Base-by-base conservation (phyloP, 2,797 vertebrate genomes). In the Lacerta bilineata region DNA sequence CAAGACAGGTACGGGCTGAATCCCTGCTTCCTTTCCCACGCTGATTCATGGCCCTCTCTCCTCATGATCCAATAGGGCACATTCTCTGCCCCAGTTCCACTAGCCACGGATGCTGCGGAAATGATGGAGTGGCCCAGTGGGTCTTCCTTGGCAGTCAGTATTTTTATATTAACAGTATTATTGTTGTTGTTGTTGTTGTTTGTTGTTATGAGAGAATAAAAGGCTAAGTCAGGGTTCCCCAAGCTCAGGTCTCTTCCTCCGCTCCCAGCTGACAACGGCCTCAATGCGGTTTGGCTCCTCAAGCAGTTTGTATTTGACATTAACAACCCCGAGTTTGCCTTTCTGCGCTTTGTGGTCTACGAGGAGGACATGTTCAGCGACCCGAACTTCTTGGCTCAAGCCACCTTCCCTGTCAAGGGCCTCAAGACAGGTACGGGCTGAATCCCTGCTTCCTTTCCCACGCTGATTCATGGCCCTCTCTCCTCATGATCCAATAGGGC, bases 281-380 rank as follows among this genome's bases (percentile, higher is more conserved):
- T 97, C 88, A 97, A 96, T 72, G 96, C 97, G 0, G 93, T 96
- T 43, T 97, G 97, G 97, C 91, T 95, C 64, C 93, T 96, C 93
- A 97, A 97, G 91, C 96, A 96, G 88, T 97, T 97, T 0, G 95
- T 97, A 74, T 97, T 97, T 0, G 97, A 97, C 76, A 96, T 97
- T 89, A 97, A 96, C 91, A 97, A 97, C 88, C 97, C 97, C 0
- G 94, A 96, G 80, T 97, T 97, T 0, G 95, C 96, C 82, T 97
- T 97, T 87, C 95, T 97, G 66, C 96, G 97, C n/a, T 97, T 97
- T 0, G 95, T 97, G 90, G 96, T 97, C 39, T 97, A 97, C 0
- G 97, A 97, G 89, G 97, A 97, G 92, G 97, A 97, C 96, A 97
- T 97, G 97, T 97, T 97, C 96, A 97, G 97, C 0, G 97, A 97